Evolutionary conservation across 2,113 vertebrate genomes (phyloP).

Genomic region (human (Homo sapiens)): DNA sequence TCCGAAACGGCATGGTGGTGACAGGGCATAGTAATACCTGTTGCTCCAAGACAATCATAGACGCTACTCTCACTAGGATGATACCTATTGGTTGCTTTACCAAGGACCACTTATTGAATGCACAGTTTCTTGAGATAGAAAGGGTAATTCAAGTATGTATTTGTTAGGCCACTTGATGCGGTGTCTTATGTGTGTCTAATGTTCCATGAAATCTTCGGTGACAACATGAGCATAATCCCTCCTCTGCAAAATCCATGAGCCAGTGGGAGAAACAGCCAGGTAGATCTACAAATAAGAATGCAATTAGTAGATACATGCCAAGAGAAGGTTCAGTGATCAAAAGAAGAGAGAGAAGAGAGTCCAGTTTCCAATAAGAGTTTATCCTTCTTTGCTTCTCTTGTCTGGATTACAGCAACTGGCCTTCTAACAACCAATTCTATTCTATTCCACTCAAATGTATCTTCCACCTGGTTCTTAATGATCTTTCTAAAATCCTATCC

Average conservation of each 20-base stretch:
- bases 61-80: not conserved
- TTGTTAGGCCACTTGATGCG: not conserved
- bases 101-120: not conserved
- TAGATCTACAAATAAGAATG: not conserved
- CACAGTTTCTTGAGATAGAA: not conserved
- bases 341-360: not conserved
- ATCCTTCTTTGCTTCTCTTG: not conserved
- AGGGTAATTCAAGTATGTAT: not conserved
- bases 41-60: not conserved
- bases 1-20: not conserved
- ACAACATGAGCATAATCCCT: not conserved
- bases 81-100: not conserved
- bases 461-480: not conserved
- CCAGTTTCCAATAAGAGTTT: not conserved
- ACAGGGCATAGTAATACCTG: not conserved
- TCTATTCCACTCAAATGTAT: not conserved
- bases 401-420: not conserved
- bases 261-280: not conserved
- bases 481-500: not conserved
- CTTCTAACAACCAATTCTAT: not conserved
- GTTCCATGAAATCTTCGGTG: not conserved
- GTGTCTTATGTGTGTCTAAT: not conserved
- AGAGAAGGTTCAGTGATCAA: not conserved
- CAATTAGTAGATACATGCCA: not conserved
- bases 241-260: not conserved